These are phyloP conservation scores for Eubucco bourcierii DNA, from an alignment of 2,113 vertebrate species.

Conservation along the genomic window DNA sequence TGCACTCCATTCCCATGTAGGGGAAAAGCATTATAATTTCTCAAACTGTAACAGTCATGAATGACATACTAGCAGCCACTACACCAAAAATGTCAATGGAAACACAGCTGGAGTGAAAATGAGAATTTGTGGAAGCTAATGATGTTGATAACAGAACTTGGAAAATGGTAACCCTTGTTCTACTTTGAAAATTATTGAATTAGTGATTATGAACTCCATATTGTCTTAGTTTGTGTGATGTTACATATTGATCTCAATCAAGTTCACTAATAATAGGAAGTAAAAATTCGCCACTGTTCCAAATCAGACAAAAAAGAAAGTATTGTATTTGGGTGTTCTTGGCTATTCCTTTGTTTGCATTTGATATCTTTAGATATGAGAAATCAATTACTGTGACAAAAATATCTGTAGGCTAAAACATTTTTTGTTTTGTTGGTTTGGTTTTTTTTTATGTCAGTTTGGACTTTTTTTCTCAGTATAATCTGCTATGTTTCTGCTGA, in stretches of 20 bases:
- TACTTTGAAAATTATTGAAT: background rate
- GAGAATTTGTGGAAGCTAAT: background rate
- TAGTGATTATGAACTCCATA: background rate
- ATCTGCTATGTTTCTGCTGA: background rate
- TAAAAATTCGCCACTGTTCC: background rate
- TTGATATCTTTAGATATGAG: background rate
- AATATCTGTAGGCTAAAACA: background rate
- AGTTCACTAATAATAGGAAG: background rate
- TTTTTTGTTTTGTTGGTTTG: background rate
- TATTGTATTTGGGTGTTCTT: background rate
- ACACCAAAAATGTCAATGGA: background rate
- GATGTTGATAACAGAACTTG: background rate
- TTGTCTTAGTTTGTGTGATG: background rate
- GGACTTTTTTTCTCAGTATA: background rate
- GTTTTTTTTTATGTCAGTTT: too few species aligned
- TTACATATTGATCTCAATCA: background rate
- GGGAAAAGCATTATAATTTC: background rate
- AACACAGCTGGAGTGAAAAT: background rate
- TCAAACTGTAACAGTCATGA: background rate
- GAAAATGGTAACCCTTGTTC: background rate
- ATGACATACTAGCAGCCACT: rapidly evolving
- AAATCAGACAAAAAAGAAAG: background rate
- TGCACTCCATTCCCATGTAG: background rate
- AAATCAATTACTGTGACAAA: background rate
- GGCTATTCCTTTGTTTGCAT: background rate